Base-by-base conservation (phyloP, 1,140 invertebrate genomes). In the Sycophaga agraensis region DNA sequence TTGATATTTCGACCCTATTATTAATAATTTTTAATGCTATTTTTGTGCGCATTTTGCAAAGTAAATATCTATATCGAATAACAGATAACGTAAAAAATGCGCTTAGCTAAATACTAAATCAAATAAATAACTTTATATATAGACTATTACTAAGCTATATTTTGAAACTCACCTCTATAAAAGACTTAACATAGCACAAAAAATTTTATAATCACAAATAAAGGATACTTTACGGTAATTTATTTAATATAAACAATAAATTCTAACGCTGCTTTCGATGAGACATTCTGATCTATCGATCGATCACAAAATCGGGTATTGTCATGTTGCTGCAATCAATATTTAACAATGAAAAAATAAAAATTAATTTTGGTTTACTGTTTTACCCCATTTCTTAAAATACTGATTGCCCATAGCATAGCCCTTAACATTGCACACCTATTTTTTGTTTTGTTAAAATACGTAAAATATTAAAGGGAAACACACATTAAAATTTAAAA, bases 301-400 rank as follows among this genome's bases (percentile, higher is more conserved):
- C 63, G 64, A 70, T 73, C 67, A 68, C 67, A 70, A 68, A 64
- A 67, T 65, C 49, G 50, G 53, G 56, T 71, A 73, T 75, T 73
- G 70, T 75, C 69, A 65, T 64, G 67, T 69, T 63, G 66, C 59
- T 59, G 42, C 48, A 68, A 66, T 72, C 49, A 65, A 65, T 64
- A 50, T 21, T 31, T 49, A 40, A 28, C n/a, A 43, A 46, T 26
- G 48, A 37, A 34, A 45, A 45, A 51, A 42, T 42, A 42, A 49
- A 14, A 31, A 31, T 31, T 6, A 31, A 6, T 31, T 31, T 31
- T 31, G 28, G 5, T 4, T 31, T 31, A 31, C 2, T 5, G 3
- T 31, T 16, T 43, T 40, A 22, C 24, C 9, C 12, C 12, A 42
- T 35, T 16, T 19, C 9, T 42, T 51, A 49, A 31, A 59, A 50